phyloP scores from a whole-genome alignment of 2,797 vertebrate genomes.

The Lycodopsis pacificus region DNA sequence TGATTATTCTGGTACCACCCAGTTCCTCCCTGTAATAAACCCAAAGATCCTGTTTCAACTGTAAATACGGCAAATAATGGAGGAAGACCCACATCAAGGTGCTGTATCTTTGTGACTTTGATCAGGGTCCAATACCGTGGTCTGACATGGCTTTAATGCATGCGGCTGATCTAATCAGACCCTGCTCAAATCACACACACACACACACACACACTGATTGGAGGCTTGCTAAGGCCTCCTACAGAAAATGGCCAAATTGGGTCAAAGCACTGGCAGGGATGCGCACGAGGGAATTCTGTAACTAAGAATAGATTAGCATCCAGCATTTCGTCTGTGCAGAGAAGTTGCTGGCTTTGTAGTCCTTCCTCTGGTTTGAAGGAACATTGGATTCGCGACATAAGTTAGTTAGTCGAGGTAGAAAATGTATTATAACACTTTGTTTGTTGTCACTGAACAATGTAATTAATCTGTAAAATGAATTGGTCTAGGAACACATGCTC shows the following conservation, averaged over 20 bases:
- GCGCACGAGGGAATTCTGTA: slow-evolving; percentile 37
- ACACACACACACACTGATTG: neutral
- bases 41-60: neutral
- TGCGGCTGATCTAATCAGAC: neutral
- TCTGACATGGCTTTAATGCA: slow-evolving; percentile 1
- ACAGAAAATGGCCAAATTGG: slow-evolving; percentile 54
- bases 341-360: neutral
- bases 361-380: neutral
- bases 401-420: neutral
- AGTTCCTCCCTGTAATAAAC: neutral
- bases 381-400: neutral
- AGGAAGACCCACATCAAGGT: neutral
- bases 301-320: slow-evolving; percentile 65
- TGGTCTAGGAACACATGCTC: slow-evolving; percentile 8
- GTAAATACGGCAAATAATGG: neutral
- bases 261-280: slow-evolving; percentile 51
- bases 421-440: neutral
- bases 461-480: slow-evolving; percentile 39
- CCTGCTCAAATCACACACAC: neutral
- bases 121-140: neutral
- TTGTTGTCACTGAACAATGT: slow-evolving; percentile 5
- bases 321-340: neutral
- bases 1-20: neutral
- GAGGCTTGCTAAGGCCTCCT: neutral
- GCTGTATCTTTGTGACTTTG: neutral